Conservation (phyloP, 1,140 invertebrate genomes). For the Drosophila sechellia region DNA sequence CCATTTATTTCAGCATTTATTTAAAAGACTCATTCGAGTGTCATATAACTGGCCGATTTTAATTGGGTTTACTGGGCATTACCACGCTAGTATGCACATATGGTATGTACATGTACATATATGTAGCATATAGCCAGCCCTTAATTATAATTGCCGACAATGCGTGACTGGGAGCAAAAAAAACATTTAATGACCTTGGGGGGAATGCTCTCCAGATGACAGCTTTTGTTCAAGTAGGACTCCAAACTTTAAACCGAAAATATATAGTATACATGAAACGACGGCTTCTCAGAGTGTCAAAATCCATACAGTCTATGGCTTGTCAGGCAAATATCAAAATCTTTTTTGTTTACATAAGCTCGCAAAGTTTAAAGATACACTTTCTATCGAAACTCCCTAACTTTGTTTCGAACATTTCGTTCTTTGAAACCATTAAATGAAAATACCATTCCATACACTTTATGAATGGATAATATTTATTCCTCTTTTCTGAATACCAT, state of each 20-base stretch:
- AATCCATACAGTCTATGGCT: not conserved
- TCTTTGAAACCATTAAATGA: no score
- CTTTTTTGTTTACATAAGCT: not conserved
- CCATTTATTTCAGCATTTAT: slow-evolving; percentile 4
- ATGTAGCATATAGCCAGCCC: slow-evolving; percentile 5
- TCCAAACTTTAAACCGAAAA: not conserved
- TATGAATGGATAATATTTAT: no score
- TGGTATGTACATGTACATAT: not conserved
- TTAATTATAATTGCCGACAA: slow-evolving; percentile 34
- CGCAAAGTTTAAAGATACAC: not conserved
- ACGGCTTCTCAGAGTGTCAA: not conserved
- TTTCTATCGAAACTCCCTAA: not conserved
- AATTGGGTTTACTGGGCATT: slow-evolving; percentile 27
- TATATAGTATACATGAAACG: not conserved
- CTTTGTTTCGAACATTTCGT: not conserved
- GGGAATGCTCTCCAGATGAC: slow-evolving; percentile 5
- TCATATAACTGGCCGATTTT: slow-evolving; percentile 13
- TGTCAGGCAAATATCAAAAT: no score
- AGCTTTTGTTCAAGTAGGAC: slow-evolving; percentile 17
- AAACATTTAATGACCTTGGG: slow-evolving; percentile 8
- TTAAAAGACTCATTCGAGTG: slow-evolving; percentile 1
- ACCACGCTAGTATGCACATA: not conserved
- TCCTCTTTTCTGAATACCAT: no score
- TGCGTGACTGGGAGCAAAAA: slow-evolving; percentile 27
- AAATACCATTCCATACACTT: no score